Conservation (phyloP, 1,140 invertebrate genomes). For the Hormaphis cornu region DNA sequence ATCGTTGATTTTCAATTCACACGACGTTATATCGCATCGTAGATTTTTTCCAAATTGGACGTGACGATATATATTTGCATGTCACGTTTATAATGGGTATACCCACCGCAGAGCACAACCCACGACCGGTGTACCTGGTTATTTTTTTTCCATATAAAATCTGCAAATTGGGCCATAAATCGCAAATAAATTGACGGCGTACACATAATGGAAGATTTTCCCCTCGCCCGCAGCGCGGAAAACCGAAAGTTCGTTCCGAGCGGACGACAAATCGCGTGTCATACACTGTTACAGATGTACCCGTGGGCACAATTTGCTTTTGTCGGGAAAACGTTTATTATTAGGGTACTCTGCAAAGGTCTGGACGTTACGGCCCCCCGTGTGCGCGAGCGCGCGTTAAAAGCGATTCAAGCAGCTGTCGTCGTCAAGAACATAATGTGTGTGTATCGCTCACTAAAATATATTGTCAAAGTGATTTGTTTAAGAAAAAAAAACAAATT, state of each 20-base stretch:
- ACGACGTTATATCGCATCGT: too few species aligned
- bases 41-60: not conserved
- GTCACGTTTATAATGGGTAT: not conserved
- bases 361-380: constrained; percentile 1
- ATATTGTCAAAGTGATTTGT: too few species aligned
- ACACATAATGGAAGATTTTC: not conserved
- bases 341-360: not conserved
- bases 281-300: not conserved
- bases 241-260: not conserved
- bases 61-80: not conserved
- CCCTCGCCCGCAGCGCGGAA: not conserved
- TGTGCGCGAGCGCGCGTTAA: too few species aligned
- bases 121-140: too few species aligned
- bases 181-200: constrained; percentile 8
- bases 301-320: not conserved
- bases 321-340: not conserved
- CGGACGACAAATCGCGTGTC: constrained; percentile 12
- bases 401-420: not conserved
- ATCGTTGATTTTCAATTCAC: not conserved
- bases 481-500: too few species aligned
- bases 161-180: constrained; percentile 13
- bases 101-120: too few species aligned
- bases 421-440: not conserved
- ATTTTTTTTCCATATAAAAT: not conserved
- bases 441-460: too few species aligned